A percentile compares a stretch with the other conserved stretches of the same genome.
Evolutionary conservation across 2,113 vertebrate species (phyloP).

Genomic region (Tiliqua scincoides): DNA sequence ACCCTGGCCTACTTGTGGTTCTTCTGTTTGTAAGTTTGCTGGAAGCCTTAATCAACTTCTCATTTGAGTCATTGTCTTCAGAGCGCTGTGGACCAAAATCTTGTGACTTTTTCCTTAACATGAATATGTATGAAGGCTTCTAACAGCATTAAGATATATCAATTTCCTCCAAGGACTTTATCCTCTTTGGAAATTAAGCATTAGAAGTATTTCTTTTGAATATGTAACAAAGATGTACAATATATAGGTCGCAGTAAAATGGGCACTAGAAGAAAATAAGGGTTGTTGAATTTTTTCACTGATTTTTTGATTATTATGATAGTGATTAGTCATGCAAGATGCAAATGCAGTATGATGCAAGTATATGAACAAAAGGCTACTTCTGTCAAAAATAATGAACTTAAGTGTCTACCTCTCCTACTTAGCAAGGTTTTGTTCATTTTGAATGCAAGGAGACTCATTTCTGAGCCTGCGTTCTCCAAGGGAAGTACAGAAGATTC

Average conservation of each 20-base stretch:
- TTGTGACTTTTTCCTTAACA: not conserved
- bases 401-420: not conserved
- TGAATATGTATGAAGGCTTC: not conserved
- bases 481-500: conserved; percentile 14
- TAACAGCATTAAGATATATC: not conserved
- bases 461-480: not conserved
- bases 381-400: not conserved
- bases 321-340: not conserved
- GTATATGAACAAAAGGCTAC: not conserved
- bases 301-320: not conserved
- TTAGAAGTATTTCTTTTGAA: not conserved
- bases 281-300: not conserved
- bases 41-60: not conserved
- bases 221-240: not conserved
- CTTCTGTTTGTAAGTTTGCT: not conserved
- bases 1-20: not conserved
- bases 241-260: not conserved
- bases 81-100: not conserved
- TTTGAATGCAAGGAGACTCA: conserved; percentile 5
- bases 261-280: not conserved
- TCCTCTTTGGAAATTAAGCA: not conserved
- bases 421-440: not conserved
- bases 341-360: not conserved
- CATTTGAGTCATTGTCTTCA: not conserved
- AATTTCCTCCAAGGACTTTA: not conserved